phyloP scores from a whole-genome alignment of 2,888 invertebrate species.

The Spialia ferax region DNA sequence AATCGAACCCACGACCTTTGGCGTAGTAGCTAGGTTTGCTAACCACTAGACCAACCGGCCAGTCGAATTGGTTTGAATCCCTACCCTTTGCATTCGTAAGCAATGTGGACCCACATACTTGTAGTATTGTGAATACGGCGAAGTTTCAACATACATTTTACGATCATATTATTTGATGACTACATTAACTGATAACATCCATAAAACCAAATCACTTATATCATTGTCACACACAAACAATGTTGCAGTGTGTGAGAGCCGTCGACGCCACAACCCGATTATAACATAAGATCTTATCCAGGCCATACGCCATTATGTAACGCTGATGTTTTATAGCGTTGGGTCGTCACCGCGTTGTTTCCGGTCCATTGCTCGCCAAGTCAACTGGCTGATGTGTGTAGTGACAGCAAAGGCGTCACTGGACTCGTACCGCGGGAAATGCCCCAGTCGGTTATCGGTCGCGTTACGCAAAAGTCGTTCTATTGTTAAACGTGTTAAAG shows the following conservation, averaged over 20 bases:
- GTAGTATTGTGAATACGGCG: too few relatives aligned
- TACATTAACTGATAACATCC: not conserved
- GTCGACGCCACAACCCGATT: constrained; percentile 31
- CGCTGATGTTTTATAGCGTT: constrained; percentile 38
- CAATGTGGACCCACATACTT: too few relatives aligned
- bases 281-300: constrained; percentile 40
- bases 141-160: too few relatives aligned
- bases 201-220: not conserved
- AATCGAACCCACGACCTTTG: too few relatives aligned
- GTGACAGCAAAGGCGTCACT: constrained; percentile 44
- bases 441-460: not conserved
- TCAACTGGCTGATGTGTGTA: constrained; percentile 46
- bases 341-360: constrained; percentile 45
- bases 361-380: constrained; percentile 46
- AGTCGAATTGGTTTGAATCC: too few relatives aligned
- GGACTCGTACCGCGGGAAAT: constrained; percentile 33
- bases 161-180: too few relatives aligned
- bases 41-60: too few relatives aligned
- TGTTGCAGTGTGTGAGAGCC: constrained; percentile 27
- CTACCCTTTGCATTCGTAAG: too few relatives aligned
- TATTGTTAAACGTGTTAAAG: constrained; percentile 9
- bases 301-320: constrained; percentile 38
- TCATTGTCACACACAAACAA: constrained; percentile 4
- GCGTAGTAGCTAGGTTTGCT: too few relatives aligned
- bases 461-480: not conserved